These are phyloP conservation scores for Lissonota sp. DNA, from an alignment of 2,888 invertebrate genomes.

Conservation along the genomic window DNA sequence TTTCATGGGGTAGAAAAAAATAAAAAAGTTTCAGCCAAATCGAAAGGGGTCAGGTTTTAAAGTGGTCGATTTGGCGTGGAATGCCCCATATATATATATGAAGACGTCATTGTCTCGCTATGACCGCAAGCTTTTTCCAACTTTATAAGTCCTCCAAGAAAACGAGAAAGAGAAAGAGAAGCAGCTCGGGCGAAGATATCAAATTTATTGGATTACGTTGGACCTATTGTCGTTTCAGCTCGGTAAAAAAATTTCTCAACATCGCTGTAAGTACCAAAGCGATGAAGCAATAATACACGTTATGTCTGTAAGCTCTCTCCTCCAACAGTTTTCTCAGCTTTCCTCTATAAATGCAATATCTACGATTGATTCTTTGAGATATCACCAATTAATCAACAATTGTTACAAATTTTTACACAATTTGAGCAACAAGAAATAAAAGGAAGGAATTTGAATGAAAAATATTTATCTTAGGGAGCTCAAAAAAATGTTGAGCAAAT, in stretches of 20 bases:
- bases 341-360: background rate
- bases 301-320: constrained; percentile 25
- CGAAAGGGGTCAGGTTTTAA: too few species aligned
- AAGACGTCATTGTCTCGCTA: constrained; percentile 22
- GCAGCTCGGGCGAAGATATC: constrained; percentile 50
- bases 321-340: constrained; percentile 15
- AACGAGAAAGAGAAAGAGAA: constrained; percentile 32
- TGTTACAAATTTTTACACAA: too few species aligned
- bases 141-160: constrained; percentile 45
- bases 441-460: too few species aligned
- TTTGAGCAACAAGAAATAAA: too few species aligned
- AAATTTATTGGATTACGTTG: constrained; percentile 62
- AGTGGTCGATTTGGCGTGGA: too few species aligned
- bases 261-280: constrained; percentile 37
- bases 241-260: constrained; percentile 48
- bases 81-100: too few species aligned
- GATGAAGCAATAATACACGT: constrained; percentile 58
- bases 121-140: constrained; percentile 48
- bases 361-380: too few species aligned
- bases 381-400: too few species aligned
- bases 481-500: too few species aligned
- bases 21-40: too few species aligned
- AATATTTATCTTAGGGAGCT: too few species aligned
- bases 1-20: too few species aligned
- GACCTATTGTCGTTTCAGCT: constrained; percentile 58